Evolutionary conservation across 2,888 invertebrate genomes (phyloP).

Genomic region (Thereva nobilitata): DNA sequence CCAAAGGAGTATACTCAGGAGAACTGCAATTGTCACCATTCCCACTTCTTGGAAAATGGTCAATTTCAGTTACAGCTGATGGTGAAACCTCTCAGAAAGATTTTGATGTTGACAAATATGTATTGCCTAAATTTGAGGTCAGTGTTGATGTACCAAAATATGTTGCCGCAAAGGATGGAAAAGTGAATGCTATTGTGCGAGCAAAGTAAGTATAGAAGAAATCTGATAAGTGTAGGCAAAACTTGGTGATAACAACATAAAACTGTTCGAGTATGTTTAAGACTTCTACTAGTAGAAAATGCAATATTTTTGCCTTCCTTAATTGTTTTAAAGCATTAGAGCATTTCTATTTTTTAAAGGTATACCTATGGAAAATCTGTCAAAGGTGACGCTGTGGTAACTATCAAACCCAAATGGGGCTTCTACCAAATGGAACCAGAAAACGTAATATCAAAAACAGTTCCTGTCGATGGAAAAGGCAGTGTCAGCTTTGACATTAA

Average conservation of each 20-base stretch:
- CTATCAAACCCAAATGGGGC: constrained; percentile 66
- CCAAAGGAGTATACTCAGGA: constrained; percentile 71
- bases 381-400: constrained; percentile 80
- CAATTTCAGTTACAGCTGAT: constrained; percentile 62
- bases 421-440: not conserved
- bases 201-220: constrained; percentile 68
- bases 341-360: constrained; percentile 56
- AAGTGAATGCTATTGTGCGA: constrained; percentile 73
- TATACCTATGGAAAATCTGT: constrained; percentile 87
- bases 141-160: constrained; percentile 77
- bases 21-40: constrained; percentile 74
- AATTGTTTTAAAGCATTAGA: not conserved
- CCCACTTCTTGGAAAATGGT: constrained; percentile 85
- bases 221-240: not conserved
- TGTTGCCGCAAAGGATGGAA: constrained; percentile 76
- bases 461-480: constrained; percentile 67
- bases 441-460: constrained; percentile 62
- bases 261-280: no score
- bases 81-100: constrained; percentile 29
- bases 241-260: no score
- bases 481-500: constrained; percentile 78
- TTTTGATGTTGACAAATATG: constrained; percentile 77
- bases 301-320: not conserved
- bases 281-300: no score
- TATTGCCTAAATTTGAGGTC: constrained; percentile 88